Percentiles rank a stretch among this genome's conserved stretches.
These are phyloP conservation scores for Cebus imitator DNA, from an alignment of 2,113 vertebrate genomes.

Conservation along the genomic window DNA sequence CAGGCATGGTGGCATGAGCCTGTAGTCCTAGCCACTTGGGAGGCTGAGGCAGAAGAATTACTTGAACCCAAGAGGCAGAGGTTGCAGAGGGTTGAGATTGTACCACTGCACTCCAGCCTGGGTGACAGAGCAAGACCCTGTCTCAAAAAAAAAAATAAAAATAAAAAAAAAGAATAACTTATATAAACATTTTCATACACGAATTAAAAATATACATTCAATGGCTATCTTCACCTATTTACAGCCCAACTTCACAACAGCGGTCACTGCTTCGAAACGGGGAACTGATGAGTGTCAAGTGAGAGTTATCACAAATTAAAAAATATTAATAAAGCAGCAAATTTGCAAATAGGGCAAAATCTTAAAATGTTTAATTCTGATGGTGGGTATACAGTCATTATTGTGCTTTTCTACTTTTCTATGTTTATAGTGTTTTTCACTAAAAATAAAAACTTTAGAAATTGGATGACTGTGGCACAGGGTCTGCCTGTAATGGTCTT, in stretches of 20 bases:
- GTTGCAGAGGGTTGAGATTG: too few species aligned
- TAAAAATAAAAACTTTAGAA: neutral
- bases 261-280: too few species aligned
- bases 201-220: neutral
- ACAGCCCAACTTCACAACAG: neutral
- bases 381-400: too few species aligned
- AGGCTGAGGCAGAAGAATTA: too few species aligned
- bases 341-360: neutral
- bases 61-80: too few species aligned
- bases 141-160: too few species aligned
- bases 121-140: too few species aligned
- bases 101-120: too few species aligned
- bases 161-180: neutral
- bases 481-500: neutral
- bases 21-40: too few species aligned
- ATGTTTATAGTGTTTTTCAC: neutral
- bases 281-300: neutral
- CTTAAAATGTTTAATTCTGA: neutral
- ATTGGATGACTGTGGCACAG: accelerated
- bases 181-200: neutral
- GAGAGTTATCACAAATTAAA: neutral
- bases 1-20: too few species aligned
- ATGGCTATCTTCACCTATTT: too few species aligned
- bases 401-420: neutral
- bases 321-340: neutral